Evolutionary conservation across 2,797 vertebrate species (phyloP).

Genomic region (Morus bassanus): DNA sequence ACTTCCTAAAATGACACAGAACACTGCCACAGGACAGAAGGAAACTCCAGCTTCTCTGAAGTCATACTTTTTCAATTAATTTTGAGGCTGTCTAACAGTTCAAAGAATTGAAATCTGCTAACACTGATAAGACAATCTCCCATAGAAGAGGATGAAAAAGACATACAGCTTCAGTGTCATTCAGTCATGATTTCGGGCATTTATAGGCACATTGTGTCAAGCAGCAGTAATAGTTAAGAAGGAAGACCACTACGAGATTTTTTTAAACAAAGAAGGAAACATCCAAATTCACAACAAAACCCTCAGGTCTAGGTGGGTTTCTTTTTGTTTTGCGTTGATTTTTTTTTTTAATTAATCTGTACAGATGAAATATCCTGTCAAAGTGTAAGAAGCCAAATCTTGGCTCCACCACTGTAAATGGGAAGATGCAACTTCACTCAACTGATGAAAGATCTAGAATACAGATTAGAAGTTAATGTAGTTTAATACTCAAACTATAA

Average conservation of each 20-base stretch:
- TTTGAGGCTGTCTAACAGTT: neutral
- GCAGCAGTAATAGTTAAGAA: neutral
- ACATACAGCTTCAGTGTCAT: neutral
- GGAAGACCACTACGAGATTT: neutral
- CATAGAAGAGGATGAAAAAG: neutral
- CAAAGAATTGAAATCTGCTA: neutral
- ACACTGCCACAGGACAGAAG: neutral
- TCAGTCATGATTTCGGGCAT: neutral
- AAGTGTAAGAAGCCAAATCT: neutral
- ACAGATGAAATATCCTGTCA: neutral
- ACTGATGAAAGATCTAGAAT: neutral
- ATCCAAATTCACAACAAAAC: neutral
- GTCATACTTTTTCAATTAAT: neutral
- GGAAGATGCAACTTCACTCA: neutral
- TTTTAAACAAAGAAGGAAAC: neutral
- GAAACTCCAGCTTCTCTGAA: neutral
- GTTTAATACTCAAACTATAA: neutral
- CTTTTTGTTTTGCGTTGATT: neutral
- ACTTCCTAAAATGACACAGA: neutral
- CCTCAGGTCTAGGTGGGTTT: neutral
- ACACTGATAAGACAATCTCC: neutral
- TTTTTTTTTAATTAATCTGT: neutral
- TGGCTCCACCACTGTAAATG: neutral
- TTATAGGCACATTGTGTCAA: neutral
- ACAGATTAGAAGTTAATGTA: neutral